phyloP scores from a whole-genome alignment of 2,113 vertebrate genomes.

The Pardalotus punctatus region DNA sequence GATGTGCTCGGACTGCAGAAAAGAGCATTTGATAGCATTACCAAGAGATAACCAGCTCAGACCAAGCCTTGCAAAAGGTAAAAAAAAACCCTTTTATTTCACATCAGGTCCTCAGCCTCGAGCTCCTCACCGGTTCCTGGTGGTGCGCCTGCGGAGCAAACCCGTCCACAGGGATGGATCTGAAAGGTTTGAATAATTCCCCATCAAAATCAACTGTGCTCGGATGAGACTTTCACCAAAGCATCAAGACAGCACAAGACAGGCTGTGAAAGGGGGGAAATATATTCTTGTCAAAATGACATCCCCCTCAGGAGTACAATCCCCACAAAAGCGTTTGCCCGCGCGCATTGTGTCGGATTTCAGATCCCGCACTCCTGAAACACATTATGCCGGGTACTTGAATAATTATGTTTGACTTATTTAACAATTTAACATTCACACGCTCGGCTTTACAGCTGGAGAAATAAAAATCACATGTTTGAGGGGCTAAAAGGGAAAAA shows the following conservation, averaged over 20 bases:
- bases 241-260: not conserved
- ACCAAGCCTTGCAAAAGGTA: not conserved
- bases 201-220: not conserved
- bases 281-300: constrained; percentile 20
- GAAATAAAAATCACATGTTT: not conserved
- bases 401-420: constrained; percentile 24
- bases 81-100: not conserved
- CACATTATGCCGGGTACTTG: not conserved
- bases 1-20: not conserved
- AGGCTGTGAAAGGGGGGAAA: not conserved
- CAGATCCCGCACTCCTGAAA: not conserved
- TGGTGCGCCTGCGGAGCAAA: not conserved
- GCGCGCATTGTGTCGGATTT: not conserved
- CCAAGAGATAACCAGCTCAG: not conserved
- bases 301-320: not conserved
- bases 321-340: not conserved
- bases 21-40: not conserved
- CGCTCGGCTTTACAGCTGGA: not conserved
- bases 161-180: not conserved
- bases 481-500: not conserved
- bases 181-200: constrained; percentile 41
- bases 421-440: not conserved
- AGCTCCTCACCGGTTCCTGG: not conserved
- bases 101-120: not conserved
- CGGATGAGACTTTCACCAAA: not conserved